Base-by-base conservation (phyloP, 1,140 invertebrate genomes). In the Platyscapa corneri region DNA sequence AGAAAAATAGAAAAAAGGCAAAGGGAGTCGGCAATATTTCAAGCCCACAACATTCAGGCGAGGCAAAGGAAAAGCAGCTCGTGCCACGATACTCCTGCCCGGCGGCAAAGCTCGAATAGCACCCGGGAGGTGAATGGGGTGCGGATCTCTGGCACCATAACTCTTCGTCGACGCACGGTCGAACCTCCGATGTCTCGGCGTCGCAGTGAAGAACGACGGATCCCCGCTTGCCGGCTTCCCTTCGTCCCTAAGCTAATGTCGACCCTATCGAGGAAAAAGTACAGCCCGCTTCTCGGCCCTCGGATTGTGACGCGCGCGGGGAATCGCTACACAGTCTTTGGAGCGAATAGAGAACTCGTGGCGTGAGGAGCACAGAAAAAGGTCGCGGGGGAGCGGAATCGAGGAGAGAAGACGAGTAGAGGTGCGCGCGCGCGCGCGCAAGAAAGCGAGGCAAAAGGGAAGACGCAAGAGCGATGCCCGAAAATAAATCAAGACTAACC, bases 401-500 rank as follows among this genome's bases (percentile, higher is more conserved):
- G 34, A 75, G 70, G 34, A 53, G 1, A 42, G n/a, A n/a, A n/a
- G n/a, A n/a, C n/a, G n/a, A n/a, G n/a, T n/a, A n/a, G n/a, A n/a
- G n/a, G n/a, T n/a, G n/a, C n/a, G n/a, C n/a, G n/a, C n/a, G 37
- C 34, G 49, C 39, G 10, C 20, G 23, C 56, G 39, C 56, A 20
- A 1, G 56, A n/a, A 20, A 49, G 34, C 39, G 42, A 53, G 8
- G 23, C 30, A 37, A 67, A 64, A 83, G 39, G 6, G 39, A 20
- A 37, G 60, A 20, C 27, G 34, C 42, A 75, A 85, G 86, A 87
- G 53, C 81, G 86, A 88, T 89, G 86, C 70, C 70, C 82, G 83
- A 60, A 87, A 85, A 89, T 89, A 89, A 89, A 89, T 89, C 88
- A 89, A 84, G 84, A 86, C 87, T 89, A 89, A 89, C 87, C 88